A percentile compares a stretch with the other conserved stretches of the same genome.
phyloP scores from a whole-genome alignment of 2,113 vertebrate species.

The Indicator indicator region DNA sequence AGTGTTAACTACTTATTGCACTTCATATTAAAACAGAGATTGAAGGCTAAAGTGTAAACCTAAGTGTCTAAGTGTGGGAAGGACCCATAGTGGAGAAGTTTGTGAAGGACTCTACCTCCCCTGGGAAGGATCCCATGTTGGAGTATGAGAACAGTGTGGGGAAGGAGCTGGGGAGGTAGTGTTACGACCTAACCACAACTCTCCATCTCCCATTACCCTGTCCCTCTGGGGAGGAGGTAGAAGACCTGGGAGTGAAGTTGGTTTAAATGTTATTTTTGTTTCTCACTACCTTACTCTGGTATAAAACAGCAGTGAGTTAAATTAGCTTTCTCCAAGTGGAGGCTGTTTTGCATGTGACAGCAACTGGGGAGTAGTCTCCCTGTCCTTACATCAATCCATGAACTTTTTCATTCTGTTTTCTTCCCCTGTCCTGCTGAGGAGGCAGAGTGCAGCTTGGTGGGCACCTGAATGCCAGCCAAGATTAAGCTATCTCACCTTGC shows the following conservation, averaged over 20 bases:
- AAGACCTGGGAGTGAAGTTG: background rate
- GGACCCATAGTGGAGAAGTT: fast-evolving
- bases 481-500: background rate
- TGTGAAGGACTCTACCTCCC: background rate
- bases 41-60: background rate
- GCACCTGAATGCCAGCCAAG: background rate
- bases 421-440: background rate
- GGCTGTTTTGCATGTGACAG: background rate
- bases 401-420: background rate
- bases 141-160: background rate
- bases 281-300: background rate
- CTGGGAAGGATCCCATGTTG: background rate
- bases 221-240: fast-evolving
- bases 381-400: background rate
- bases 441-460: background rate
- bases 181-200: background rate
- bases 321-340: background rate
- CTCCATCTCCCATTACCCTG: too few relatives aligned
- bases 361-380: background rate
- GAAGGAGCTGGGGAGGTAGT: background rate
- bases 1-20: background rate
- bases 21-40: background rate
- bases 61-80: background rate
- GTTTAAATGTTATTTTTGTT: background rate
- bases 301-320: background rate